These are phyloP conservation scores for Parapsyche elsis DNA, from an alignment of 1,140 invertebrate species.

Conservation along the genomic window DNA sequence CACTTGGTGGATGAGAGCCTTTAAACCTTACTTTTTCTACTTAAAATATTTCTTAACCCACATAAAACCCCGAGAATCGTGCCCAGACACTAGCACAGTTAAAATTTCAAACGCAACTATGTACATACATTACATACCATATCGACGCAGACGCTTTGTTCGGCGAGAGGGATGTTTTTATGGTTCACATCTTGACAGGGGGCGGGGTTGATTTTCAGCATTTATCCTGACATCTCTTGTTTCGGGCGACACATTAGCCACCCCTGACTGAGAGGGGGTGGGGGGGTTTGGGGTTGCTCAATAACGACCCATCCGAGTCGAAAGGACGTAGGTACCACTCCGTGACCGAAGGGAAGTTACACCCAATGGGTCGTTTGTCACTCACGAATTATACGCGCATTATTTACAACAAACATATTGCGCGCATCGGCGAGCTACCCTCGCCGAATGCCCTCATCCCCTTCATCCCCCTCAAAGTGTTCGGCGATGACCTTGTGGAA, in stretches of 20 bases:
- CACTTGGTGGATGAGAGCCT: too few species aligned
- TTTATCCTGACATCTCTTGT: slow-evolving; percentile 30
- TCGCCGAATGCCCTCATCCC: background rate
- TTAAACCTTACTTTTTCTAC: too few species aligned
- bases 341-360: background rate
- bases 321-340: background rate
- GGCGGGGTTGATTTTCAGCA: slow-evolving; percentile 17
- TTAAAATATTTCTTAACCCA: too few species aligned
- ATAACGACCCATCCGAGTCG: background rate
- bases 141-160: background rate
- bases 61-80: too few species aligned
- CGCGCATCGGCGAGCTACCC: slow-evolving; percentile 11
- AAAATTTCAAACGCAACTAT: background rate
- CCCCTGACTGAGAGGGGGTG: too few species aligned
- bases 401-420: slow-evolving; percentile 30
- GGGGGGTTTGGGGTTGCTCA: background rate
- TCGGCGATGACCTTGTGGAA: slow-evolving; percentile 18
- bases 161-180: background rate
- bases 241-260: slow-evolving; percentile 20
- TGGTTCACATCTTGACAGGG: slow-evolving; percentile 7
- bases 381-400: slow-evolving; percentile 30
- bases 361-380: slow-evolving; percentile 15
- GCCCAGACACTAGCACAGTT: background rate
- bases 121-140: too few species aligned
- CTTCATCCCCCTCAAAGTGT: background rate